Evolutionary conservation across 2,888 invertebrate genomes (phyloP), one percentile per base, ranked within the genome.

Genomic region (Xylocampa areola): DNA sequence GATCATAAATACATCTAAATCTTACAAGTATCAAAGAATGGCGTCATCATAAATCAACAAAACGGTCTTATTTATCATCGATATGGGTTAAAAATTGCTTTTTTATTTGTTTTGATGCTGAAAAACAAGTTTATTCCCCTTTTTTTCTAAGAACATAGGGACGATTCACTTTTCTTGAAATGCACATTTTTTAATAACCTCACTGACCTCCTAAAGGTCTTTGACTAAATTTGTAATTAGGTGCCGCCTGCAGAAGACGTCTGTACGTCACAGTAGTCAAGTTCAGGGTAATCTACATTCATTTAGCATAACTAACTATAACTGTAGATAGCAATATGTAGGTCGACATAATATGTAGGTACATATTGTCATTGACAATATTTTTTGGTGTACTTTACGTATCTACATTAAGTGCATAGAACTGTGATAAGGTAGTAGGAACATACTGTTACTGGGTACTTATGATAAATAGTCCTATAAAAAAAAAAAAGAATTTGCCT

Each of bases 201-300:
- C 35, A 36, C 10, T 10, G 5, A 33, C 32, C 36, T 10, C 21
- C n/a, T 23, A 11, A 33, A 35, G 35, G 54, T 49, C 40, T 39
- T 23, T 53, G 27, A 47, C 45, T 37, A 30, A 16, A 23, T 40
- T 51, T 39, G 39, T 41, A 60, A 70, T 61, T 66, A 49, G 51
- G 51, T 54, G 8, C 57, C 62, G 51, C 51, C 69, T 44, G 29
- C 52, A 43, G 25, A 52, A 16, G 6, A 32, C 23, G 36, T 48
- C 51, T 37, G 35, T 45, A 60, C 43, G 30, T 30, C 29, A 11
- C 5, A 13, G 37, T 25, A 50, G 45, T 44, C 67, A 69, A 69
- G 69, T 69, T 69, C 69, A 62, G 16, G 69, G 69, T 27, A 17
- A 49, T 55, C 40, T 27, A 13, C 41, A 50, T 44, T 29, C 11